Base-by-base conservation (phyloP, 2,888 invertebrate species). In the Apamea monoglypha region DNA sequence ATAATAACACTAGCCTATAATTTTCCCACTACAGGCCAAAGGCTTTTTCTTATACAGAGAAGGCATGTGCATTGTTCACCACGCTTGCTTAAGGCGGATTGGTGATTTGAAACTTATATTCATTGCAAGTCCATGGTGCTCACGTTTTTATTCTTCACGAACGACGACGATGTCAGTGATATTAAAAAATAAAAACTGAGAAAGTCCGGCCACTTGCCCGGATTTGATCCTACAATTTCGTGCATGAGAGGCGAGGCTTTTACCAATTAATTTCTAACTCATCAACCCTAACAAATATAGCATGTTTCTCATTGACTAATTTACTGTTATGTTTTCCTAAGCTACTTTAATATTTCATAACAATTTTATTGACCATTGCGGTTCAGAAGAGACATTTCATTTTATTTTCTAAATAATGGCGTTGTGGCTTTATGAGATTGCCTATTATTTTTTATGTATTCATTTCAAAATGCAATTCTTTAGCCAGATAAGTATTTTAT, bases 281-380 rank as follows among this genome's bases (percentile, higher is more conserved):
- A 68, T 73, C 79, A 76, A 61, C 79, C 67, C 78, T 76, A 47
- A 5, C 7, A 14, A n/a, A 36, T 56, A 69, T n/a, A 70, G 50
- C 73, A 50, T 50, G 56, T 74, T 78, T 74, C 66, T 81, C 36
- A 72, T 40, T 82, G 67, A 12, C 36, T 76, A 69, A 79, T 76
- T 80, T 81, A 80, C 36, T 84, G 69, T 78, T 76, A 88, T 74
- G 70, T 66, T 68, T 67, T 78, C 29, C 47, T 80, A 77, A 85
- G 83, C 71, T 66, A 59, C 53, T 61, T 64, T 71, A 63, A 76
- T 83, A 85, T 83, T 81, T 87, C 67, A 74, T 74, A 75, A 83
- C 85, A 90, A 87, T 85, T 56, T n/a, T n/a, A 56, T 1, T 81
- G 83, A 32, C 77, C 81, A 82, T 87, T 86, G 81, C 40, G 70